Evolutionary conservation across 2,888 invertebrate genomes (phyloP).

Genomic region (Saturnia pavonia): DNA sequence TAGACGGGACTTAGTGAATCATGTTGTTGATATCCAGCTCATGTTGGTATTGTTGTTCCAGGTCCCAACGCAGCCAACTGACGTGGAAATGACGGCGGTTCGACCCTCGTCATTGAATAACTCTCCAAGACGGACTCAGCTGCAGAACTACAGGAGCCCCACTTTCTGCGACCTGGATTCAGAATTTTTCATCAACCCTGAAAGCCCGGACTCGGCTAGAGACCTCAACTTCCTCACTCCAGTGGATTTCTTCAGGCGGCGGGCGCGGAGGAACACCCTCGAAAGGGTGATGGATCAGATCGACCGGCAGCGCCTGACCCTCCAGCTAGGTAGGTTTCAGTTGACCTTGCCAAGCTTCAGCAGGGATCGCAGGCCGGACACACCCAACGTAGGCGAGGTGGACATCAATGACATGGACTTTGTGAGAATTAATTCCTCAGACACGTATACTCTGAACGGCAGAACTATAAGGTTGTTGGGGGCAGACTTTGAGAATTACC

Average conservation of each 20-base stretch:
- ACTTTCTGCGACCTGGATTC: slow-evolving; percentile 54
- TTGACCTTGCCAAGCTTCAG: slow-evolving; percentile 61
- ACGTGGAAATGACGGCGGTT: slow-evolving; percentile 65
- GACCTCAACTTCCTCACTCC: slow-evolving; percentile 60
- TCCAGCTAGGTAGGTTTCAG: slow-evolving; percentile 69
- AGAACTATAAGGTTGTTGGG: slow-evolving; percentile 70
- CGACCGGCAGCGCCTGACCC: slow-evolving; percentile 51
- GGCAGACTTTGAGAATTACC: slow-evolving; percentile 65
- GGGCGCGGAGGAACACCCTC: slow-evolving; percentile 48
- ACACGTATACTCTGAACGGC: slow-evolving; percentile 73
- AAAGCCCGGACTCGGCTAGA: slow-evolving; percentile 42
- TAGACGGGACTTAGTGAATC: neutral
- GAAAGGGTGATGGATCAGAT: slow-evolving; percentile 56
- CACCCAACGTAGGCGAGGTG: slow-evolving; percentile 66
- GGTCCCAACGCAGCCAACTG: slow-evolving; percentile 65
- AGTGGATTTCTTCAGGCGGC: slow-evolving; percentile 49
- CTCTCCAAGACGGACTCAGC: slow-evolving; percentile 44
- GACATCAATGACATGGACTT: slow-evolving; percentile 64
- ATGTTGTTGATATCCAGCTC: neutral
- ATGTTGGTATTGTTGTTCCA: slow-evolving; percentile 29
- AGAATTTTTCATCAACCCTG: slow-evolving; percentile 52
- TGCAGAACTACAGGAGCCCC: slow-evolving; percentile 52
- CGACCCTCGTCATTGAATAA: slow-evolving; percentile 42
- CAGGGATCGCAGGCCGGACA: slow-evolving; percentile 56
- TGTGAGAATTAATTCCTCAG: slow-evolving; percentile 55